Evolutionary conservation across 2,797 vertebrate genomes (phyloP).

Genomic region (Sitta carolinensis): DNA sequence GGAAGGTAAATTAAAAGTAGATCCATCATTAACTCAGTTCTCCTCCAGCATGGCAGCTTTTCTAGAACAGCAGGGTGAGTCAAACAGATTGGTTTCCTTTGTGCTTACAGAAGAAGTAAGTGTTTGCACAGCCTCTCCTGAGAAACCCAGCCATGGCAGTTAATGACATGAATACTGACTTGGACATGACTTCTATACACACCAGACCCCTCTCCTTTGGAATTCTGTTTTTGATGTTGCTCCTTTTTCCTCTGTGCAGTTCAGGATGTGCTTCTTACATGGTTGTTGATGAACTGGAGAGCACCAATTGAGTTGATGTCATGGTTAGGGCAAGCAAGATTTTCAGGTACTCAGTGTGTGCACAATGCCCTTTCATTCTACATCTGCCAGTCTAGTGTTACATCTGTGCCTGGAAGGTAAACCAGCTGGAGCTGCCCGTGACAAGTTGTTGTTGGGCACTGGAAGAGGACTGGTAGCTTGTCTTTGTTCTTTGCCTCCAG

Average conservation of each 20-base stretch:
- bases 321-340: background rate
- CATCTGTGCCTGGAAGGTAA: background rate
- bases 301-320: background rate
- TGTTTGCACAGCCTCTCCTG: background rate
- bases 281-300: background rate
- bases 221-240: background rate
- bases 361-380: background rate
- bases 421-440: background rate
- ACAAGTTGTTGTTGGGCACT: background rate
- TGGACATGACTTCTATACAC: background rate
- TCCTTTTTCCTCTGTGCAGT: background rate
- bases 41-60: background rate
- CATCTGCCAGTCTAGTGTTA: background rate
- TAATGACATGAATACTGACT: background rate
- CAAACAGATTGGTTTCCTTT: background rate
- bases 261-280: background rate
- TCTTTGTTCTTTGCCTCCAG: background rate
- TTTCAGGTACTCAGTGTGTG: fast-evolving
- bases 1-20: background rate
- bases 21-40: background rate
- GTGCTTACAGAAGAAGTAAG: background rate
- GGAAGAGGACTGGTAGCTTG: background rate
- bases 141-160: background rate
- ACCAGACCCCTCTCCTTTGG: background rate
- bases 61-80: background rate